phyloP scores from a whole-genome alignment of 2,113 vertebrate genomes.

The Rhegmatorhina hoffmannsi region DNA sequence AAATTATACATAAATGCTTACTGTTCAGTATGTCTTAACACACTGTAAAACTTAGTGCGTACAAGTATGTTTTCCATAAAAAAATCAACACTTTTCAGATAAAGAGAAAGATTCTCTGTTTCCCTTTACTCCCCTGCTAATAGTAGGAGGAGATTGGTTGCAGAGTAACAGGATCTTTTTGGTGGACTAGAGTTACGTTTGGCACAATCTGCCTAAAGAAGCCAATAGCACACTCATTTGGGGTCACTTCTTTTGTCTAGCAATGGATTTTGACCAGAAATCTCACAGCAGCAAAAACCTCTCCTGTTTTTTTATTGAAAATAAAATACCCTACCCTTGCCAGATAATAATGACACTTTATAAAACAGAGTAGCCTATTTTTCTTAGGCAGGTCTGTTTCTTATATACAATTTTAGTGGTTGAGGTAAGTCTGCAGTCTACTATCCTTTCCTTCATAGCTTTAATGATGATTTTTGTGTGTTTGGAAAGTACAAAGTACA shows the following conservation, averaged over 20 bases:
- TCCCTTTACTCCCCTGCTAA: conserved; percentile 44
- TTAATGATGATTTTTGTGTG: background rate
- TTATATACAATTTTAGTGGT: background rate
- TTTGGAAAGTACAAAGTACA: background rate
- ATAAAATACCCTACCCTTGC: background rate
- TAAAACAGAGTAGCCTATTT: conserved; percentile 1
- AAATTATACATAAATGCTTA: conserved; percentile 50
- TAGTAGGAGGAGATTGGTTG: conserved; percentile 56
- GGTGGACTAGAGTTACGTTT: conserved; percentile 43
- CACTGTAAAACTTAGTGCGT: conserved; percentile 33
- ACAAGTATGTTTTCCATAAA: conserved; percentile 52
- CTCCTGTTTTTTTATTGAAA: background rate
- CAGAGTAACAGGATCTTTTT: conserved; percentile 3
- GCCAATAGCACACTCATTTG: background rate
- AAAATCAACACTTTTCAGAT: conserved; percentile 54
- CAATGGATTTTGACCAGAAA: background rate
- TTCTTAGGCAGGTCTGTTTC: conserved; percentile 24
- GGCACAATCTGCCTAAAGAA: conserved; percentile 29
- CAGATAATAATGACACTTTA: conserved; percentile 29
- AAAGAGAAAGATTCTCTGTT: conserved; percentile 59
- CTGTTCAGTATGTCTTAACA: conserved; percentile 44
- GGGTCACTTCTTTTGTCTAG: conserved; percentile 26
- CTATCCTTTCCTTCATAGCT: background rate
- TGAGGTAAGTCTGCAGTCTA: background rate
- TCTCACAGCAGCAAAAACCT: background rate